Conservation (phyloP, 2,797 vertebrate species). For the Merluccius polli region DNA sequence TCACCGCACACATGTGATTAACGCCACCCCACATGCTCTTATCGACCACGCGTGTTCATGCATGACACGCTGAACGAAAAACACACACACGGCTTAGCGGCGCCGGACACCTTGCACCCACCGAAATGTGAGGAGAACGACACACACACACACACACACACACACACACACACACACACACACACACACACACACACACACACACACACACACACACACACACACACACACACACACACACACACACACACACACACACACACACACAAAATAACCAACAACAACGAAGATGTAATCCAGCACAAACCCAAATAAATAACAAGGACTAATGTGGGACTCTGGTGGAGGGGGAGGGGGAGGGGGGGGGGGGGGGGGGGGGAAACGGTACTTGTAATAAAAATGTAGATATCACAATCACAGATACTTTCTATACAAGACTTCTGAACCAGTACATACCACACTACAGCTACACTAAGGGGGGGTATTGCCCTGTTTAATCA, state of each 20-base stretch:
- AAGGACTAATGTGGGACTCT: slow-evolving; percentile 30
- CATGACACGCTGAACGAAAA: not conserved
- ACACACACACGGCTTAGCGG: not conserved
- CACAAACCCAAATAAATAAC: slow-evolving; percentile 55
- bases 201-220: not conserved
- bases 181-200: not conserved
- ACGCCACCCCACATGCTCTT: not conserved
- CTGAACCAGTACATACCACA: slow-evolving; percentile 46
- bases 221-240: slow-evolving; percentile 1
- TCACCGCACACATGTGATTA: not conserved
- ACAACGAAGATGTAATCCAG: slow-evolving; percentile 16
- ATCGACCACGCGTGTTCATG: not conserved
- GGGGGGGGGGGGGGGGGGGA: too few species aligned
- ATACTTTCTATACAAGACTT: slow-evolving; percentile 46
- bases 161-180: not conserved
- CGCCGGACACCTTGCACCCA: not conserved
- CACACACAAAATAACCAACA: not conserved
- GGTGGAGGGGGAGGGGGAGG: slow-evolving; percentile 35
- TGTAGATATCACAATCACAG: slow-evolving; percentile 36
- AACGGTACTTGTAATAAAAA: slow-evolving; percentile 32
- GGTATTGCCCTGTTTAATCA: slow-evolving; percentile 34
- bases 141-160: not conserved
- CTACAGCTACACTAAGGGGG: slow-evolving; percentile 53
- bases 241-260: not conserved
- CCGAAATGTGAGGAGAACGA: not conserved